phyloP scores from a whole-genome alignment of 2,797 vertebrate species.

The Odontamblyopus lacepedii region DNA sequence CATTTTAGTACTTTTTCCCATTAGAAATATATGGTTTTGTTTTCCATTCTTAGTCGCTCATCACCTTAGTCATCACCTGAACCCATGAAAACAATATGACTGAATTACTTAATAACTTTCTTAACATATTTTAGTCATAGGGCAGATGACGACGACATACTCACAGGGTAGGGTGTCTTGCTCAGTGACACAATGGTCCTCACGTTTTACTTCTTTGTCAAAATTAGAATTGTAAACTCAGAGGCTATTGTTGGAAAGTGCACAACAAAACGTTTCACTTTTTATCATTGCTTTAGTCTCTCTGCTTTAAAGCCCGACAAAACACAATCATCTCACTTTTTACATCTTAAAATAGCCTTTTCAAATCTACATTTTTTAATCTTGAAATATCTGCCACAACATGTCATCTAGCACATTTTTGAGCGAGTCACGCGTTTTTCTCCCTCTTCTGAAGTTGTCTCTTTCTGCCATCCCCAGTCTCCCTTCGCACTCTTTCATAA shows the following conservation, averaged over 20 bases:
- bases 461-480: slow-evolving; percentile 33
- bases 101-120: no score
- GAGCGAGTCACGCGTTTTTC: slow-evolving; percentile 5
- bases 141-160: no score
- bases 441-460: slow-evolving; percentile 27
- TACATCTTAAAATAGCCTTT: slow-evolving; percentile 1
- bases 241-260: background rate
- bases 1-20: no score
- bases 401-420: background rate
- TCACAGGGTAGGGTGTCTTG: no score
- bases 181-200: no score
- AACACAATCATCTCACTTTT: background rate
- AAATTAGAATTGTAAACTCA: background rate
- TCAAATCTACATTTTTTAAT: slow-evolving; percentile 6
- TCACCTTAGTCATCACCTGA: no score
- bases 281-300: background rate
- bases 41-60: no score
- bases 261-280: background rate
- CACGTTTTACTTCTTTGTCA: background rate
- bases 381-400: slow-evolving; percentile 23
- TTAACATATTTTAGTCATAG: no score
- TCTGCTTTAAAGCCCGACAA: background rate
- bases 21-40: no score
- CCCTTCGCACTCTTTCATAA: slow-evolving; percentile 54
- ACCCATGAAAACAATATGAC: no score